Base-by-base conservation (phyloP, 2,888 invertebrate genomes). In the Drosophila borealis region DNA sequence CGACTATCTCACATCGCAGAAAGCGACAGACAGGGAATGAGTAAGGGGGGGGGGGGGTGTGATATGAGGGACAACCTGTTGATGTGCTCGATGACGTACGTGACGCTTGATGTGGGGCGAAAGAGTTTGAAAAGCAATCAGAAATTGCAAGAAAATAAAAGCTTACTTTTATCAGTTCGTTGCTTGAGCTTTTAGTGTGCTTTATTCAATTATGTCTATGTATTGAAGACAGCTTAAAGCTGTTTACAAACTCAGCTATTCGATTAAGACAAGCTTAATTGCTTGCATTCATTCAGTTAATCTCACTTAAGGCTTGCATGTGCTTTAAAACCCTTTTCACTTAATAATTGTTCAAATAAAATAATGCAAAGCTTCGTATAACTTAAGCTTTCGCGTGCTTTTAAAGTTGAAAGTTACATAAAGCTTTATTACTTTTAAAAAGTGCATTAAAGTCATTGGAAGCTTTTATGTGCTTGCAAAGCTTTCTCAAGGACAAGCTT, bases 41-140 rank as follows among this genome's bases (percentile, higher is more conserved):
- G 42, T 5, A 11, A 5, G 17, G 17, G 11, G 29, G 8, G 36
- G 3, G 13, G 11, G 13, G 6, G 25, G 8, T 17, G 14, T n/a
- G 42, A 11, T 14, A 48, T 25, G 29, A 29, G 2, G 8, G 71
- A 53, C 66, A 76, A 74, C 74, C 78, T 74, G 74, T 74, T 74
- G 73, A 55, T 45, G 50, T 55, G 45, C 21, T 39, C 57, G 37
- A 61, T 48, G 53, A 39, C 13, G 53, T 49, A 44, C 37, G 14
- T 4, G 3, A 19, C 19, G 29, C 10, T n/a, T 50, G 29, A 49
- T 59, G 45, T 59, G 48, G 34, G 51, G 10, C n/a, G 11, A 39
- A 11, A 42, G 4, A 2, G 29, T 9, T 48, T 13, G 29, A 21
- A n/a, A 14, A 29, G 11, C 21, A 5, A 25, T 39, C 11, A 29